Evolutionary conservation across 2,113 vertebrate genomes (phyloP).

Genomic region (Sturnus vulgaris): DNA sequence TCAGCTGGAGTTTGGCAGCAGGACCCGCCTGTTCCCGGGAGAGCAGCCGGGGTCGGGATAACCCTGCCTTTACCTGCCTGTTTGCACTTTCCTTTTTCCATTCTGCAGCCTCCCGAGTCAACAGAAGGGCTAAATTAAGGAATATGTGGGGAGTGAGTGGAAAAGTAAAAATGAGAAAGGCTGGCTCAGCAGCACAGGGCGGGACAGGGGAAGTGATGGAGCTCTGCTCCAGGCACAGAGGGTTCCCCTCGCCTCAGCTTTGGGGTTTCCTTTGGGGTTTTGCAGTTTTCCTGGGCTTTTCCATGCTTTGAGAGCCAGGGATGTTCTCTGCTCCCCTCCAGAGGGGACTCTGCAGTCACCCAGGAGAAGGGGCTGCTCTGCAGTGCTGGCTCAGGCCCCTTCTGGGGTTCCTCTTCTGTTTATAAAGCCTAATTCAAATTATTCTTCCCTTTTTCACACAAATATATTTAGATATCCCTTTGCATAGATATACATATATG

Average conservation of each 20-base stretch:
- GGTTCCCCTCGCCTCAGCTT: not conserved
- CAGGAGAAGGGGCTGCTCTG: not conserved
- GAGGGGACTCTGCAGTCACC: not conserved
- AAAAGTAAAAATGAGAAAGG: not conserved
- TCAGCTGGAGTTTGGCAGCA: not conserved
- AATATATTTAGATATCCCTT: not conserved
- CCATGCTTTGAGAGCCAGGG: rapidly evolving
- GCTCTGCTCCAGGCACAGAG: not conserved
- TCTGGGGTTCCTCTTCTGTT: not conserved
- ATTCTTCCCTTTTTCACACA: not conserved
- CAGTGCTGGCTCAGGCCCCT: not conserved
- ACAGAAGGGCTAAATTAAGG: slow-evolving; percentile 44
- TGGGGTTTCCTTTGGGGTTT: not conserved
- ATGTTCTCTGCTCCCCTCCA: rapidly evolving
- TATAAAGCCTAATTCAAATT: not conserved
- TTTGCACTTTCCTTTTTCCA: slow-evolving; percentile 8
- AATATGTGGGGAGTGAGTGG: not conserved
- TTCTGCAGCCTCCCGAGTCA: not conserved
- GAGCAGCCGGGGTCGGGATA: not conserved
- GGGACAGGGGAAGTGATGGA: not conserved
- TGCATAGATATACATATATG: not conserved
- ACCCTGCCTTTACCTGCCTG: not conserved
- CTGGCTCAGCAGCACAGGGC: not conserved
- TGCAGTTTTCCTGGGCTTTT: not conserved
- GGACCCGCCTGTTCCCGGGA: not conserved